phyloP scores from a whole-genome alignment of 2,888 invertebrate species.

The Drosophila demipolita region DNA sequence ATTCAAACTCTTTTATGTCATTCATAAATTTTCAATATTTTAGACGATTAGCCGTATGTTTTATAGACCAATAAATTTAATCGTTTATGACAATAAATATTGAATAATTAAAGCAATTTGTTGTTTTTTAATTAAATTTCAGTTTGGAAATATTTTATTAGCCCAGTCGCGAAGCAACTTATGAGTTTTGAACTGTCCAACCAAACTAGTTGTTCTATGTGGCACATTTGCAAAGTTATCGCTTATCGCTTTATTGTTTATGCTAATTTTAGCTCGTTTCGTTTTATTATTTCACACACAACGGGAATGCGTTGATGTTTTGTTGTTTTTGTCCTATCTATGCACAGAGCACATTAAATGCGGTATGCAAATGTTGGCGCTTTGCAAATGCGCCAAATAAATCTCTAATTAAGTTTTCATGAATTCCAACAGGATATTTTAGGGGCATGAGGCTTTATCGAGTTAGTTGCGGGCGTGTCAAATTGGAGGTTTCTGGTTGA shows the following conservation, averaged over 20 bases:
- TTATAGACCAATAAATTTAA: not conserved
- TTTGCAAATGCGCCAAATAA: constrained; percentile 60
- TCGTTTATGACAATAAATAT: constrained; percentile 20
- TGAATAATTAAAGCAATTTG: constrained; percentile 48
- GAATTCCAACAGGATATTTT: constrained; percentile 58
- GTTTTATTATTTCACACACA: constrained; percentile 66
- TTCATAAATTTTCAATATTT: not conserved
- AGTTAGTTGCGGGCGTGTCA: constrained; percentile 25
- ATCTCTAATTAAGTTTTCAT: constrained; percentile 77
- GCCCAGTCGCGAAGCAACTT: constrained; percentile 45
- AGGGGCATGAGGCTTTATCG: constrained; percentile 48
- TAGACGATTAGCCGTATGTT: constrained; percentile 17
- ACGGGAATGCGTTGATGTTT: constrained; percentile 13
- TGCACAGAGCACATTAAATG: constrained; percentile 67
- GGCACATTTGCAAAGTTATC: constrained; percentile 52
- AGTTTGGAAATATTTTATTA: constrained; percentile 43
- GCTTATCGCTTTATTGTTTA: constrained; percentile 78
- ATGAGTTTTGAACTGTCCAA: constrained; percentile 53
- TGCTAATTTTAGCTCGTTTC: constrained; percentile 74
- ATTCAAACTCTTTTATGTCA: not conserved
- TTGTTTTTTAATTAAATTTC: constrained; percentile 59
- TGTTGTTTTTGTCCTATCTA: constrained; percentile 63
- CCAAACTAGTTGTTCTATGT: constrained; percentile 71
- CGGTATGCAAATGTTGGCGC: constrained; percentile 72
- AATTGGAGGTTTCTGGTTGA: constrained; percentile 12